Percentiles rank a stretch among this genome's conserved stretches.
Evolutionary conservation across 2,797 vertebrate genomes (phyloP).

Genomic region (Zonotrichia albicollis): DNA sequence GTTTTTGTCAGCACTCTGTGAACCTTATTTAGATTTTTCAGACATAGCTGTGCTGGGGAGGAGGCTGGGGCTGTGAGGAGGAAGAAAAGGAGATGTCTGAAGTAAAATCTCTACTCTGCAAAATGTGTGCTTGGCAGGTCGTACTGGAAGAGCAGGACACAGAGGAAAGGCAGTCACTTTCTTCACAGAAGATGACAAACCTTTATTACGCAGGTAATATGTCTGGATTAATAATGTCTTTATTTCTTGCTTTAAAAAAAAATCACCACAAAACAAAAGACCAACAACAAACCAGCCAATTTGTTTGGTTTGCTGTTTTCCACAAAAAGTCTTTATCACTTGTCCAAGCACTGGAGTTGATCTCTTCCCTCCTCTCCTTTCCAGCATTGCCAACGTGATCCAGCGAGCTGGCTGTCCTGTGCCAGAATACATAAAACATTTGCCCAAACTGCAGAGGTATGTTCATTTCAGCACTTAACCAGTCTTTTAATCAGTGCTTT

Average conservation of each 20-base stretch:
- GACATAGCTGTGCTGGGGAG: not conserved
- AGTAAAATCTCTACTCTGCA: not conserved
- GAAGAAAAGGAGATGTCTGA: not conserved
- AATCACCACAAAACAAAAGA: not conserved
- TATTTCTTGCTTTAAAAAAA: not conserved
- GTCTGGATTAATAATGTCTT: not conserved
- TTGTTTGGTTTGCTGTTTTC: not conserved
- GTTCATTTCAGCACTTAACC: not conserved
- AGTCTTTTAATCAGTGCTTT: not conserved
- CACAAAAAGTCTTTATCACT: not conserved
- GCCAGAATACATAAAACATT: constrained; percentile 91
- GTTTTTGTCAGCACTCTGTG: not conserved
- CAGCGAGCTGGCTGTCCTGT: constrained; percentile 94
- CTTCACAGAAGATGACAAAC: constrained; percentile 96
- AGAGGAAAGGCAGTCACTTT: constrained; percentile 90
- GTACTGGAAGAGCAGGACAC: constrained; percentile 93
- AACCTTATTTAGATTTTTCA: not conserved
- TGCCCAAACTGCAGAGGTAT: constrained; percentile 90
- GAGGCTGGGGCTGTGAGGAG: not conserved
- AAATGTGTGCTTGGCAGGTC: constrained; percentile 77
- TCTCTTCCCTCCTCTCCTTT: not conserved
- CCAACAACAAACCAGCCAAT: not conserved
- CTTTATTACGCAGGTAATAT: constrained; percentile 88
- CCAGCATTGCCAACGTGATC: constrained; percentile 91
- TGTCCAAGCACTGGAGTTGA: not conserved